Evolutionary conservation across 2,113 vertebrate species (phyloP).

Genomic region (Erythrolamprus reginae): DNA sequence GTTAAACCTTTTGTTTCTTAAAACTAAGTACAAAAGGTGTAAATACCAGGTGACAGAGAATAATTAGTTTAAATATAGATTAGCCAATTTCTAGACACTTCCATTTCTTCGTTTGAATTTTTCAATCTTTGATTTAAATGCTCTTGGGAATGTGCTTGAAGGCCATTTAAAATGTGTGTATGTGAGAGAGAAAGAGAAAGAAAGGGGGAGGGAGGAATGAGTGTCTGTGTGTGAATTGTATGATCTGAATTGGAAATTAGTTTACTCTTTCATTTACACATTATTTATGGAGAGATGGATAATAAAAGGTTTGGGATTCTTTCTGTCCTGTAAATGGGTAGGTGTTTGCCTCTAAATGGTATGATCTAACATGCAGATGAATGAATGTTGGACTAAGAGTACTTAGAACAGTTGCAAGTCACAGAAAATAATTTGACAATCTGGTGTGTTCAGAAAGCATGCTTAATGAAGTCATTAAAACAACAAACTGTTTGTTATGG

Average conservation of each 20-base stretch:
- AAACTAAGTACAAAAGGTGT: conserved; percentile 24
- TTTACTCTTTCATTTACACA: neutral
- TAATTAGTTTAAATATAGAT: conserved; percentile 44
- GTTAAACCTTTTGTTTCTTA: neutral
- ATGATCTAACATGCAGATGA: neutral
- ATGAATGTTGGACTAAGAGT: neutral
- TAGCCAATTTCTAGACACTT: conserved; percentile 45
- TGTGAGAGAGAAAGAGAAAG: neutral
- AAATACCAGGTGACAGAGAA: conserved; percentile 43
- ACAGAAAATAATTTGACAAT: neutral
- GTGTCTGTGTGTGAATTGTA: neutral
- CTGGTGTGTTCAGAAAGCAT: neutral
- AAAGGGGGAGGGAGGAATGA: neutral
- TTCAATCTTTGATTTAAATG: conserved; percentile 45
- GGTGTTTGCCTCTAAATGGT: neutral
- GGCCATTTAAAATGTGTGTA: neutral
- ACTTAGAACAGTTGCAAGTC: neutral
- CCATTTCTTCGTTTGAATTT: conserved; percentile 57
- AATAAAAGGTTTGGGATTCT: neutral
- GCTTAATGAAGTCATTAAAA: neutral
- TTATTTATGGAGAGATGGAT: neutral
- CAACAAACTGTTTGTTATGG: neutral
- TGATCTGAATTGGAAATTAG: neutral
- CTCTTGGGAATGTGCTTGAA: conserved; percentile 44
- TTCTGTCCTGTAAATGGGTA: neutral